phyloP scores from a whole-genome alignment of 1,140 invertebrate genomes.

The Camponotus floridanus region DNA sequence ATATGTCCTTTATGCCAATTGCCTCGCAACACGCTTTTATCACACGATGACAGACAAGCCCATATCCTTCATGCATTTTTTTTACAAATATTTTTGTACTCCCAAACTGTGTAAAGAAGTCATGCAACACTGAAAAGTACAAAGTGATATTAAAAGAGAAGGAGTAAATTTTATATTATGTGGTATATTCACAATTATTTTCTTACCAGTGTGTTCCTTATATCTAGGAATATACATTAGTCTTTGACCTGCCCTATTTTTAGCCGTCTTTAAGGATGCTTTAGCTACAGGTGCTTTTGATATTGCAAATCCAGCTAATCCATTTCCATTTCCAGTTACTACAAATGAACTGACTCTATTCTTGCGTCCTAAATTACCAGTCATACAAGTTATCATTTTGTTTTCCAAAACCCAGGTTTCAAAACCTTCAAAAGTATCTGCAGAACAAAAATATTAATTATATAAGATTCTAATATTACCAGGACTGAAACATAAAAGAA shows the following conservation, averaged over 20 bases:
- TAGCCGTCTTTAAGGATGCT: slow-evolving; percentile 91
- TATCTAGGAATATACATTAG: slow-evolving; percentile 94
- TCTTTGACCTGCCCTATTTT: slow-evolving; percentile 94
- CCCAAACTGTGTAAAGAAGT: slow-evolving; percentile 96
- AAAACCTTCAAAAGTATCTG: slow-evolving; percentile 95
- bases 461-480: neutral
- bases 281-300: slow-evolving; percentile 87
- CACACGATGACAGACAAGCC: slow-evolving; percentile 94
- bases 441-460: slow-evolving; percentile 76
- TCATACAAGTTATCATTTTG: slow-evolving; percentile 94
- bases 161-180: neutral
- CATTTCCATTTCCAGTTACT: slow-evolving; percentile 96
- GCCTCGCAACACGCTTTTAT: slow-evolving; percentile 96
- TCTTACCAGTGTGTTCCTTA: slow-evolving; percentile 93
- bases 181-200: slow-evolving; percentile 13
- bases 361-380: slow-evolving; percentile 93
- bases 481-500: neutral
- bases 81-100: slow-evolving; percentile 95
- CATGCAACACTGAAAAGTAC: slow-evolving; percentile 91
- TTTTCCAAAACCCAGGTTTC: slow-evolving; percentile 94
- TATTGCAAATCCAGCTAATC: slow-evolving; percentile 94
- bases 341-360: slow-evolving; percentile 87
- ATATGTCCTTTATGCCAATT: slow-evolving; percentile 97
- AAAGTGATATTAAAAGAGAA: neutral
- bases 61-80: slow-evolving; percentile 94